These are phyloP conservation scores for Epinotia bilunana DNA, from an alignment of 2,888 invertebrate genomes.

Conservation along the genomic window DNA sequence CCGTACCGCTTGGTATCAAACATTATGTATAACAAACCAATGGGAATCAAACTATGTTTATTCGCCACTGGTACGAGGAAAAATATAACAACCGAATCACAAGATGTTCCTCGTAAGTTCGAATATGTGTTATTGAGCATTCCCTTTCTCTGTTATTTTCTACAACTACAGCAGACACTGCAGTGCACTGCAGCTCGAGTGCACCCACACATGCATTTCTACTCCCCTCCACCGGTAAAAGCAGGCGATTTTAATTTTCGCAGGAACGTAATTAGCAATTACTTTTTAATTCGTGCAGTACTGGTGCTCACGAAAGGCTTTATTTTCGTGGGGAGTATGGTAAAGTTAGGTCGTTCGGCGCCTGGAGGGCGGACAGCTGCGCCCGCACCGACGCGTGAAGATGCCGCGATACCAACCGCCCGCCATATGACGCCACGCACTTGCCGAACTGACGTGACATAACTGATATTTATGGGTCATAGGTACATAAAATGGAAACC, in stretches of 20 bases:
- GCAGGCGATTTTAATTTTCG: conserved; percentile 41
- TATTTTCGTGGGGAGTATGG: background rate
- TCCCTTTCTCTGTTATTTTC: background rate
- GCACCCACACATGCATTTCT: conserved; percentile 9
- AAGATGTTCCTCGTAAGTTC: too few species aligned
- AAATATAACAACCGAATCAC: too few species aligned
- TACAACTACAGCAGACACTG: too few species aligned
- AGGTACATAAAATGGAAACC: background rate
- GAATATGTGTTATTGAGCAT: background rate
- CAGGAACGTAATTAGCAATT: conserved; percentile 44
- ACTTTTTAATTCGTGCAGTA: conserved; percentile 43
- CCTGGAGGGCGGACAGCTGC: conserved; percentile 49
- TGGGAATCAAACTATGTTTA: background rate
- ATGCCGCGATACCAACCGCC: conserved; percentile 67
- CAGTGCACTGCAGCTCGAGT: background rate
- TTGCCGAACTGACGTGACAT: conserved; percentile 26
- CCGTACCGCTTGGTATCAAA: too few species aligned
- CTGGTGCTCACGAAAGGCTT: conserved; percentile 11
- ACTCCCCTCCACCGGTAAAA: conserved; percentile 27
- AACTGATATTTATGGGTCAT: conserved; percentile 2
- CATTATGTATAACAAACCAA: background rate
- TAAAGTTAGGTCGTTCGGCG: conserved; percentile 47
- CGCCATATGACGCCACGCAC: conserved; percentile 52
- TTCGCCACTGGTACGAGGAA: too few species aligned
- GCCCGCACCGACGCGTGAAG: conserved; percentile 70